phyloP scores from a whole-genome alignment of 2,888 invertebrate species.

The Andricus quercusramuli region DNA sequence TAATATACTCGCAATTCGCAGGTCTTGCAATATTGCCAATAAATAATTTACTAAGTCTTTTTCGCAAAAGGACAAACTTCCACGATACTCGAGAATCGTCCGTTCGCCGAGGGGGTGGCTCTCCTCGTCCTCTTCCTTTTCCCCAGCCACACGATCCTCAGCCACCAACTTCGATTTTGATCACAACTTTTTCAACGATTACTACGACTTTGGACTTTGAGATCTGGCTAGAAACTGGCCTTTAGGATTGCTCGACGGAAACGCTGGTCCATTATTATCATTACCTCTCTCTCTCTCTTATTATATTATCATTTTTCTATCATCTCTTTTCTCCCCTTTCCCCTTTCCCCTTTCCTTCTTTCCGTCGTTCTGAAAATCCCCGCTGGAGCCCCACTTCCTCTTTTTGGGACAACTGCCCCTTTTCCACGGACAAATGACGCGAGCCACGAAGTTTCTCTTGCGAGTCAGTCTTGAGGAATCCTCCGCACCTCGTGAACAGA shows the following conservation, averaged over 20 bases:
- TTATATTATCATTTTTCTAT: conserved; percentile 33
- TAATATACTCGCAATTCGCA: conserved; percentile 55
- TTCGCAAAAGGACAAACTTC: conserved; percentile 70
- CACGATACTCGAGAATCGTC: conserved; percentile 60
- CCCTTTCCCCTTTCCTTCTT: neutral
- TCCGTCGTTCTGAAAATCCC: conserved; percentile 24
- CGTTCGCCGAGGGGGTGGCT: conserved; percentile 50
- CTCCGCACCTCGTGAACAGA: conserved; percentile 63
- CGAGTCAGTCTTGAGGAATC: conserved; percentile 75
- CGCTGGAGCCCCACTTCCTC: conserved; percentile 29
- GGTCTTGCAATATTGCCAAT: conserved; percentile 72
- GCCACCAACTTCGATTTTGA: conserved; percentile 44
- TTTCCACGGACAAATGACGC: conserved; percentile 48
- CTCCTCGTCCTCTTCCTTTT: conserved; percentile 50
- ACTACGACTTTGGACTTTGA: conserved; percentile 63
- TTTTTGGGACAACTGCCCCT: conserved; percentile 24
- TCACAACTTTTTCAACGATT: conserved; percentile 36
- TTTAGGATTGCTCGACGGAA: conserved; percentile 54
- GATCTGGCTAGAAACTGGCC: conserved; percentile 66
- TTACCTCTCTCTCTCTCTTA: conserved; percentile 1
- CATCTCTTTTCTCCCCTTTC: conserved; percentile 38
- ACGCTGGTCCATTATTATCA: conserved; percentile 15
- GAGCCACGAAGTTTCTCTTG: conserved; percentile 63
- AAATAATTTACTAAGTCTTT: conserved; percentile 77
- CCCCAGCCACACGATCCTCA: conserved; percentile 35